These are phyloP conservation scores for Drosophila navojoa DNA, from an alignment of 1,140 invertebrate species.

Conservation along the genomic window DNA sequence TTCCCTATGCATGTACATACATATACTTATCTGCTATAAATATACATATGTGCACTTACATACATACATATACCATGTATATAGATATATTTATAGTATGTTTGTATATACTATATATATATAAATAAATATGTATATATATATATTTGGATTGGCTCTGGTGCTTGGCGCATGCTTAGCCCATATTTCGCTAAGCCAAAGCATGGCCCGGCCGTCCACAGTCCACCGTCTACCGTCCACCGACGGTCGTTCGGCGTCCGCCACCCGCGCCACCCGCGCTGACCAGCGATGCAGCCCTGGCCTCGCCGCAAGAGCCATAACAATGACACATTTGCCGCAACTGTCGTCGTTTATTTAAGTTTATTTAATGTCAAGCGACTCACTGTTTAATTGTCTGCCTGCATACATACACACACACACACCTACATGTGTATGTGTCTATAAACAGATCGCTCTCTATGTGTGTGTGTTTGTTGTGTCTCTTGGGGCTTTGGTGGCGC, in stretches of 20 bases:
- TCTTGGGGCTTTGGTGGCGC: constrained; percentile 57
- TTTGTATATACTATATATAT: too few species aligned
- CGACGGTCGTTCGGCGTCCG: too few species aligned
- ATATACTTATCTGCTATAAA: background rate
- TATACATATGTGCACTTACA: background rate
- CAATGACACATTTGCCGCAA: constrained; percentile 50
- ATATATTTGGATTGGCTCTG: background rate
- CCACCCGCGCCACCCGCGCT: too few species aligned
- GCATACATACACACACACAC: background rate
- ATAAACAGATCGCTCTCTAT: background rate
- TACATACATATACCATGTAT: background rate
- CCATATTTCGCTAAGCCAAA: constrained; percentile 5
- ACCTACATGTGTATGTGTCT: constrained; percentile 2
- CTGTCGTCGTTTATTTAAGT: constrained; percentile 46
- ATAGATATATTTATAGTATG: too few species aligned
- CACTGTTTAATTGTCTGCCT: constrained; percentile 39
- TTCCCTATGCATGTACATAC: background rate
- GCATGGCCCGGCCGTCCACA: background rate
- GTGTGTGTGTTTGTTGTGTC: constrained; percentile 19
- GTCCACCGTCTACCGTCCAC: too few species aligned
- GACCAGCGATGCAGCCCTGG: background rate
- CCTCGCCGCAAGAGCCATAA: constrained; percentile 20
- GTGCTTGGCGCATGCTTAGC: constrained; percentile 40
- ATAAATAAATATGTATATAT: background rate
- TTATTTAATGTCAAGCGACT: constrained; percentile 44